Evolutionary conservation across 2,888 invertebrate species (phyloP).

Genomic region (Suillia variegata): DNA sequence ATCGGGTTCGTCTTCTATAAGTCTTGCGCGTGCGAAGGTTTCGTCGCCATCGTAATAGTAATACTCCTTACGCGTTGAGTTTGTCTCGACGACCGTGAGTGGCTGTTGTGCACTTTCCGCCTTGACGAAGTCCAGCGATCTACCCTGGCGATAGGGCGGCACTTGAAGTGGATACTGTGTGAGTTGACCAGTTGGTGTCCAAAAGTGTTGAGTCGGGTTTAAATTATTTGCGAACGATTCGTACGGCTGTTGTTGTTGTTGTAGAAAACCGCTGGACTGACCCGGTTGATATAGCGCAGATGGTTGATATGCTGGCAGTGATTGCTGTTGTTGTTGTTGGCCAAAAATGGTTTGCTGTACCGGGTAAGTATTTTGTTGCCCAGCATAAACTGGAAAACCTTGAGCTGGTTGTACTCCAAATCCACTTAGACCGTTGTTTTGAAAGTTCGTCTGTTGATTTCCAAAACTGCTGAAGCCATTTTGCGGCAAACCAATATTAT

Average conservation of each 20-base stretch:
- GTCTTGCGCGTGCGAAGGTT: slow-evolving; percentile 33
- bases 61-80: slow-evolving; percentile 53
- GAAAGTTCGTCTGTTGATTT: neutral
- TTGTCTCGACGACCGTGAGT: slow-evolving; percentile 48
- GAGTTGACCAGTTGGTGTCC: neutral
- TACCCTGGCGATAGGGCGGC: slow-evolving; percentile 37
- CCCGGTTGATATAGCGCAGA: neutral
- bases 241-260: slow-evolving; percentile 9
- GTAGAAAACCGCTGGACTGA: neutral
- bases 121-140: slow-evolving; percentile 36
- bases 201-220: slow-evolving; percentile 11
- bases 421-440: neutral
- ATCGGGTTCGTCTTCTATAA: slow-evolving; percentile 4
- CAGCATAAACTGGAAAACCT: slow-evolving; percentile 7
- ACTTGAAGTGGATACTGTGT: neutral
- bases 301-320: neutral
- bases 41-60: slow-evolving; percentile 49
- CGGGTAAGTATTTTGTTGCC: slow-evolving; percentile 9
- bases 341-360: slow-evolving; percentile 10
- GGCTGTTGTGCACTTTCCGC: slow-evolving; percentile 46
- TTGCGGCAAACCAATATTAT: neutral
- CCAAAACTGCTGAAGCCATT: neutral
- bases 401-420: neutral
- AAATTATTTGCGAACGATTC: slow-evolving; percentile 22
- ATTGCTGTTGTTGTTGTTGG: slow-evolving; percentile 17